These are phyloP conservation scores for Prionace glauca DNA, from an alignment of 2,797 vertebrate species.

Conservation along the genomic window DNA sequence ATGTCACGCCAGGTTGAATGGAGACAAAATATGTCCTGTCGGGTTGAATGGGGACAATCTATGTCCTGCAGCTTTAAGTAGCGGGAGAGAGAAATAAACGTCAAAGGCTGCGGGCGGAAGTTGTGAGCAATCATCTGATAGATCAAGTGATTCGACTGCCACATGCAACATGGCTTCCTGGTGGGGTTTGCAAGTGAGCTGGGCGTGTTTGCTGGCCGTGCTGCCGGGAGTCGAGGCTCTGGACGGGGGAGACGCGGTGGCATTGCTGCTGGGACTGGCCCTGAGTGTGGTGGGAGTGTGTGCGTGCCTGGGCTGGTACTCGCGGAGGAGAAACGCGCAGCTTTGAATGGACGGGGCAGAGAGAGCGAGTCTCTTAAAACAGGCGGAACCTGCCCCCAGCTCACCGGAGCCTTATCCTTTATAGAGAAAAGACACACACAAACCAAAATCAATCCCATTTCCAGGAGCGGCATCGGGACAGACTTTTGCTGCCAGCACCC, in stretches of 20 bases:
- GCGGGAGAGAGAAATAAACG: background rate
- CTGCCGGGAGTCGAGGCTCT: conserved; percentile 69
- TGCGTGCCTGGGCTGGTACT: conserved; percentile 81
- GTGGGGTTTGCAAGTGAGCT: conserved; percentile 43
- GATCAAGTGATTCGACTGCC: conserved; percentile 33
- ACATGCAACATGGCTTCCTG: conserved; percentile 63
- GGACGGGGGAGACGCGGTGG: conserved; percentile 76
- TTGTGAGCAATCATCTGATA: conserved; percentile 51
- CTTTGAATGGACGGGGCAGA: conserved; percentile 52
- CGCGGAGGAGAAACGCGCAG: conserved; percentile 70
- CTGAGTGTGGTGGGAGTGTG: conserved; percentile 73
- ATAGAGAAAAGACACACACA: background rate
- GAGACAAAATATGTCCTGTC: too few relatives aligned
- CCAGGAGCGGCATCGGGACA: background rate
- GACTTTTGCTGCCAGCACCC: background rate
- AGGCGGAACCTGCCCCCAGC: background rate
- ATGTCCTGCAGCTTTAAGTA: background rate
- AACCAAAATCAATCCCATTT: background rate
- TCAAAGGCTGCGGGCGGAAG: background rate
- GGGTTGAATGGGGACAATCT: too few relatives aligned
- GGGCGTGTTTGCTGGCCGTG: conserved; percentile 55
- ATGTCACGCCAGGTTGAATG: too few relatives aligned
- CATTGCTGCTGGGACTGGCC: conserved; percentile 69
- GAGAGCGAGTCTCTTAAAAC: too few relatives aligned
- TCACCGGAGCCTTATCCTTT: background rate